A percentile compares a stretch with the other conserved stretches of the same genome.
Conservation (phyloP, 2,888 invertebrate species). For the Dicyrtoma fusca region DNA sequence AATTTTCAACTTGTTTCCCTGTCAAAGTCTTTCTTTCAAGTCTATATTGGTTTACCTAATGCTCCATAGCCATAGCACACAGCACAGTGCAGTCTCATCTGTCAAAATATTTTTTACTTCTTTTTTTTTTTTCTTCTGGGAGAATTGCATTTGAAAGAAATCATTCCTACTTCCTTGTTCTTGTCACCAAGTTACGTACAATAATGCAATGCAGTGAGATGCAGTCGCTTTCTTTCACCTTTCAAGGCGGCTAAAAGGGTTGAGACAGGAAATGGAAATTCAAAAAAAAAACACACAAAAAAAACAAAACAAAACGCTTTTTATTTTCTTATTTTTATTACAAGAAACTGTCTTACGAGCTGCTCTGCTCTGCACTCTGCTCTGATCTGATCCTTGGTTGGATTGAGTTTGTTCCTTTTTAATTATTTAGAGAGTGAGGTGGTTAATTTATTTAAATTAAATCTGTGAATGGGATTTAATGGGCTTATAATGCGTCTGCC, state of each 20-base stretch:
- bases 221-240: too few relatives aligned
- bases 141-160: conserved; percentile 7
- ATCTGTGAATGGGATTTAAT: conserved; percentile 3
- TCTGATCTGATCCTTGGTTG: too few relatives aligned
- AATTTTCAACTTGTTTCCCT: too few relatives aligned
- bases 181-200: neutral
- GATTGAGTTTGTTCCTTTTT: too few relatives aligned
- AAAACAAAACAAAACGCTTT: too few relatives aligned
- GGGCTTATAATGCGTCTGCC: neutral
- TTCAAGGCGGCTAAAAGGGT: conserved; percentile 2
- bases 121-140: neutral
- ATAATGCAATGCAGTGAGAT: too few relatives aligned
- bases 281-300: neutral
- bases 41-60: conserved; percentile 31
- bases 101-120: conserved; percentile 21
- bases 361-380: neutral
- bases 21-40: neutral
- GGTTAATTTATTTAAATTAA: conserved; percentile 23
- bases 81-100: conserved; percentile 13
- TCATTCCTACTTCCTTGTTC: conserved; percentile 2
- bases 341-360: neutral
- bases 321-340: too few relatives aligned
- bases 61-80: conserved; percentile 4
- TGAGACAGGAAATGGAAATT: conserved; percentile 10
- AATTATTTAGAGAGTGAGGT: conserved; percentile 7